Evolutionary conservation across 2,113 vertebrate genomes (phyloP).

Genomic region (Phaethon lepturus): DNA sequence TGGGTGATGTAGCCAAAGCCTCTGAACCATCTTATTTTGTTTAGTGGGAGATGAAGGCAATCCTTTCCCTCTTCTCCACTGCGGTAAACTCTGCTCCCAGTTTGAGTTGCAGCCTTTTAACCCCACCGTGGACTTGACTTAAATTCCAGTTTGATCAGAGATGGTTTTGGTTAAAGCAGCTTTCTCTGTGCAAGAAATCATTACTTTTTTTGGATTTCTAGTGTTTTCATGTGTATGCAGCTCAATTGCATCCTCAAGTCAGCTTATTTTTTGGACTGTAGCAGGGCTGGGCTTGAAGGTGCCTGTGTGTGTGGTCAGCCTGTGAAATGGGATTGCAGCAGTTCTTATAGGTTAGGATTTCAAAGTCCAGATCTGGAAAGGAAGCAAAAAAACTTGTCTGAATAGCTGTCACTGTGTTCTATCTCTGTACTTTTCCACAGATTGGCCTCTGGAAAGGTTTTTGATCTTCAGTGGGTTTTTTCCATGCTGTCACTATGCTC

Average conservation of each 20-base stretch:
- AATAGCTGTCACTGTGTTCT: not conserved
- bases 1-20: not conserved
- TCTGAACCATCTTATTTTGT: not conserved
- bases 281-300: not conserved
- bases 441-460: slow-evolving; percentile 5
- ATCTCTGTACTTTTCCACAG: slow-evolving; percentile 46
- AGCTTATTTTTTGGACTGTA: not conserved
- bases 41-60: not conserved
- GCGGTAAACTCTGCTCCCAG: not conserved
- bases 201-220: not conserved
- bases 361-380: not conserved
- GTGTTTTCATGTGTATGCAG: accelerated
- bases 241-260: not conserved
- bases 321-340: not conserved
- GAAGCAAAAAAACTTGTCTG: not conserved
- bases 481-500: not conserved
- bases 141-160: not conserved
- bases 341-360: not conserved
- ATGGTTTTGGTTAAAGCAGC: not conserved
- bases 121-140: accelerated
- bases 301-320: not conserved
- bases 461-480: slow-evolving; percentile 24
- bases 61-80: not conserved
- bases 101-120: not conserved
- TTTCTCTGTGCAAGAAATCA: not conserved